These are phyloP conservation scores for Epizoanthus stellaris DNA, from an alignment of 92 coral and sea anemone genomes.

Conservation along the genomic window DNA sequence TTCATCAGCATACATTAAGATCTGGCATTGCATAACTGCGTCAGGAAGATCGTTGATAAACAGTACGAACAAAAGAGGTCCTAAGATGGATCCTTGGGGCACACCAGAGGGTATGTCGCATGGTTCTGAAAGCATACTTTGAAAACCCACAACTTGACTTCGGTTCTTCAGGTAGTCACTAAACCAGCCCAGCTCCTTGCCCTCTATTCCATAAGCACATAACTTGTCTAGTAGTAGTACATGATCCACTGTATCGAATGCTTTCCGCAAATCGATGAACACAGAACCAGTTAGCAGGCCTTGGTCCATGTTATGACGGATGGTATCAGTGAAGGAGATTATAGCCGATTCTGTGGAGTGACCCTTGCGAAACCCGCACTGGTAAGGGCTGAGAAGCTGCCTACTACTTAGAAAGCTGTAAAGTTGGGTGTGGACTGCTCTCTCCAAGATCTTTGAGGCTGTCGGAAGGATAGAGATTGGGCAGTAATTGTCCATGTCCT, in stretches of 20 bases:
- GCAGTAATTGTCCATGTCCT: conserved; percentile 54
- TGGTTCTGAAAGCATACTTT: too few relatives aligned
- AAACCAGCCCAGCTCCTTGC: conserved; percentile 17
- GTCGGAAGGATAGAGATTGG: conserved; percentile 51
- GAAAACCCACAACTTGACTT: background rate
- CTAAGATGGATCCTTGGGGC: too few relatives aligned
- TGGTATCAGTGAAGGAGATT: conserved; percentile 36
- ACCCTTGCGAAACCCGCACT: conserved; percentile 16
- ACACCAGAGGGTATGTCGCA: too few relatives aligned
- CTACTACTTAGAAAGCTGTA: conserved; percentile 27
- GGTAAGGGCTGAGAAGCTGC: conserved; percentile 42
- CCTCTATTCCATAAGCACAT: conserved; percentile 31
- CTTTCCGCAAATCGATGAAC: background rate
- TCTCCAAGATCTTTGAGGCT: conserved; percentile 52
- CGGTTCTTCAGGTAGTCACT: background rate
- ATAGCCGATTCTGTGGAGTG: conserved; percentile 42
- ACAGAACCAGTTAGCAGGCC: conserved; percentile 28
- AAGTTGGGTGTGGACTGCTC: conserved; percentile 51
- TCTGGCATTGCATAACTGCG: too few relatives aligned
- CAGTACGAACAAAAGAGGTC: too few relatives aligned
- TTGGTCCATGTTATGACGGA: conserved; percentile 45
- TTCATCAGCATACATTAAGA: too few relatives aligned
- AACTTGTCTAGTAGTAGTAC: background rate
- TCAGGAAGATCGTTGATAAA: too few relatives aligned
- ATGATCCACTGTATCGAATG: too few relatives aligned